Evolutionary conservation across 2,797 vertebrate genomes (phyloP), one percentile per base, ranked within the genome.

Genomic region (Crenuchus spilurus): DNA sequence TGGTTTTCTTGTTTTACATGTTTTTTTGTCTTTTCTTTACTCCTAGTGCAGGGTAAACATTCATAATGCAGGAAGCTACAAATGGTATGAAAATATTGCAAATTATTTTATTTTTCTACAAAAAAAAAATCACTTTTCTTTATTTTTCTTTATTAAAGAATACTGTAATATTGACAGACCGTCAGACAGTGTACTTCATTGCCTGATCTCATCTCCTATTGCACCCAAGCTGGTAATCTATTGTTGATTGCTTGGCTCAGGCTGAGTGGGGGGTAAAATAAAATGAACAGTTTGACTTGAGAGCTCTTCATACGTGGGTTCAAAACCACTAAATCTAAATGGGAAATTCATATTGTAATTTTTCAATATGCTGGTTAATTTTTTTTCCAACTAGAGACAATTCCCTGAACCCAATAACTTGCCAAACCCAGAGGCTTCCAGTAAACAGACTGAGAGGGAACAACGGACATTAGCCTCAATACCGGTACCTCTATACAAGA

Each of bases 381-480:
- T 80, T 89, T 70, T 90, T 91, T 89, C 85, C 51, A 87, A 84
- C 84, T 78, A 94, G 93, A 93, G 88, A 84, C 93, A 93, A 84
- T 88, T 89, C 74, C 84, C 88, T 74, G 82, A 88, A 78, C 85
- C 87, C 81, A 89, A 80, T 84, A 84, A 90, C 55, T 80, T 81
- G 54, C 83, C 89, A 88, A 91, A 91, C 81, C 88, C 88, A 71
- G 91, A 88, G 90, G 88, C 90, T 71, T 91, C 90, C 80, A 90
- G 86, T 90, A 92, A 90, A 87, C 88, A 87, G 72, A 83, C 73
- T 85, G 76, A 77, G 82, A 90, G 81, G 69, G 39, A 72, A 86
- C 87, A 90, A 86, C 91, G 83, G 62, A 93, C 88, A 65, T 90
- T 93, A 92, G 88, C 91, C 77, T 92, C 92, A 76, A 92, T 93